Evolutionary conservation across 2,888 invertebrate species (phyloP).

Genomic region (Serripes groenlandicus): DNA sequence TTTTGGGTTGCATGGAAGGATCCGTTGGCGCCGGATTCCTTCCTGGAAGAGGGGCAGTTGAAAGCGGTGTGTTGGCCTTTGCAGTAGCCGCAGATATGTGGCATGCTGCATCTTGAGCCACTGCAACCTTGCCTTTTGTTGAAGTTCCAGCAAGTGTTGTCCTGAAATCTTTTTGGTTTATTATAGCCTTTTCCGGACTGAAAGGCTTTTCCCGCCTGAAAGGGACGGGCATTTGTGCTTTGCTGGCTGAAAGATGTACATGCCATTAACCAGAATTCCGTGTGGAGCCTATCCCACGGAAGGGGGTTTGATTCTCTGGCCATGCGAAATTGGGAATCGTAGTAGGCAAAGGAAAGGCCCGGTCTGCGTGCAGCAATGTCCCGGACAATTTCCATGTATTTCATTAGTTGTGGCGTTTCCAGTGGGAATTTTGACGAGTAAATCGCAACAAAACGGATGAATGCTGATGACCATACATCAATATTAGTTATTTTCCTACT

Average conservation of each 20-base stretch:
- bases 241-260: background rate
- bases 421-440: constrained; percentile 29
- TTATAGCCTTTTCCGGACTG: background rate
- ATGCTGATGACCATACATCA: constrained; percentile 36
- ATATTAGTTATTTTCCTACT: no score
- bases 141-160: constrained; percentile 34
- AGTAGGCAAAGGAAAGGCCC: constrained; percentile 20
- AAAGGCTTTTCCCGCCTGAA: no score
- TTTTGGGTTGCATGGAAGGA: background rate
- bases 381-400: constrained; percentile 44
- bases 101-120: background rate
- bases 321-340: constrained; percentile 47
- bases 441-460: constrained; percentile 34
- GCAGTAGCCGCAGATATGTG: constrained; percentile 36
- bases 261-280: constrained; percentile 51
- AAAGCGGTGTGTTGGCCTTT: constrained; percentile 23
- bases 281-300: constrained; percentile 47
- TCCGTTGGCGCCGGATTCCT: background rate
- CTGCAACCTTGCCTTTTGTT: constrained; percentile 13
- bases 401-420: constrained; percentile 45
- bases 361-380: constrained; percentile 37
- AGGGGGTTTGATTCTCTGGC: constrained; percentile 13
- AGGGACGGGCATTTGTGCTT: no score
- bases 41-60: constrained; percentile 14
- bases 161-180: constrained; percentile 1